Evolutionary conservation across 1,140 invertebrate species (phyloP), one percentile per base, ranked within the genome.

Genomic region (Rhagoletis zephyria): DNA sequence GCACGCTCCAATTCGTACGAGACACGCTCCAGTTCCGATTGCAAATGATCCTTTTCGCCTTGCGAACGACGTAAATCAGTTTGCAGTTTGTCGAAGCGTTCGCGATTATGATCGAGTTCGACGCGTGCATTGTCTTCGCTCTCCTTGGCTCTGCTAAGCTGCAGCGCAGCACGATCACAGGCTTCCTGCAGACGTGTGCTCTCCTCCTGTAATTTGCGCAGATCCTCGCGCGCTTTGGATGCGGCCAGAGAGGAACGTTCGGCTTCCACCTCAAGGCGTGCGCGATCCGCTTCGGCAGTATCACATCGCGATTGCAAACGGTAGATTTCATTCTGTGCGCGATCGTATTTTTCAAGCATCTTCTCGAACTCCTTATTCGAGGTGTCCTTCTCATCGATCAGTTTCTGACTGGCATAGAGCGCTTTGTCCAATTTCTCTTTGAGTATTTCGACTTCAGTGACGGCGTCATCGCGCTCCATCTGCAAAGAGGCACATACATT

Each of bases 291-390:
- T 93, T 98, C 96, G 65, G 96, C 94, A 14, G 96, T 95, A 87
- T 98, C 97, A 92, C 97, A 95, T 90, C 97, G 96, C 87, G 97
- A 97, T 92, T 98, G 97, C 56, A 98, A 93, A 64, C 97, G 95
- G 92, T 97, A 98, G 59, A 97, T 95, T 92, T 98, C 97, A 90
- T 96, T 97, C 93, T 98, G 97, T 1, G 96, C 95, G 90, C 97
- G 96, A 93, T 98, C 97, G 93, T 97, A 97, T 94, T 98, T 98
- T 93, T 98, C 97, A 89, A 97, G 93, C 93, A 98, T 95, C 93
- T 97, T 97, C 90, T 98, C 97, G 91, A 97, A 96, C 93, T 98
- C 97, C 93, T 97, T 97, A 93, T 97, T 96, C 61, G 96, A 95
- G 85, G 94, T 95, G 90, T 98, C 97, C 90, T 97, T 96, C 90